phyloP scores from a whole-genome alignment of 92 coral and sea anemone species.

The Heliopora coerulea region DNA sequence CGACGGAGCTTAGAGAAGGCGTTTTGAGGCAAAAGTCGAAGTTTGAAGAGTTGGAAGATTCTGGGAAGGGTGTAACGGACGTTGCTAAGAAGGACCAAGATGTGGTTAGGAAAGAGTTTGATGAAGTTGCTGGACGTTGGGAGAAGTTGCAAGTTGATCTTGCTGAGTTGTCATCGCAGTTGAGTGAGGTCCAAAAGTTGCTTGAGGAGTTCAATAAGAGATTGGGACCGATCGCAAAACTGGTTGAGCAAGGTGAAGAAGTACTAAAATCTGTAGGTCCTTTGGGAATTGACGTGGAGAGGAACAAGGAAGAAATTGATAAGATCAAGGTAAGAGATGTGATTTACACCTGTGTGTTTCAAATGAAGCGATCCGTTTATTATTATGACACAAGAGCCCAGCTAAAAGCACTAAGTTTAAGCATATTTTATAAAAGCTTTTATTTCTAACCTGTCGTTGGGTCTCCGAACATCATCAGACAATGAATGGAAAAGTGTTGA shows the following conservation, averaged over 20 bases:
- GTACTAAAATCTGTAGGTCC: constrained; percentile 60
- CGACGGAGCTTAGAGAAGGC: constrained; percentile 56
- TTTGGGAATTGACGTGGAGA: constrained; percentile 72
- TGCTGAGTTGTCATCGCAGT: constrained; percentile 57
- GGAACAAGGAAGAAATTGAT: constrained; percentile 76
- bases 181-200: constrained; percentile 53
- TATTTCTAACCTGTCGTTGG: no score
- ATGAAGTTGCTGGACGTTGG: constrained; percentile 74
- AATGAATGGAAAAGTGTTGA: no score
- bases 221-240: constrained; percentile 64
- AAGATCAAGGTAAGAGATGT: constrained; percentile 63
- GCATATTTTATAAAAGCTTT: no score
- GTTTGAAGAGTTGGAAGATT: constrained; percentile 70
- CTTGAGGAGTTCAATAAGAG: constrained; percentile 56
- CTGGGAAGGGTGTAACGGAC: constrained; percentile 62
- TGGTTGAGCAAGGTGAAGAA: constrained; percentile 64
- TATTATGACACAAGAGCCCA: no score
- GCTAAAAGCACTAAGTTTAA: no score
- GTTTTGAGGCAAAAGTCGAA: constrained; percentile 73
- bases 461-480: no score
- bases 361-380: no score
- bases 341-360: no score
- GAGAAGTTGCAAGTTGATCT: constrained; percentile 70
- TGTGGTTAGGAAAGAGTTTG: constrained; percentile 59
- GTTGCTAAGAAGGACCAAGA: constrained; percentile 73